These are phyloP conservation scores for Linnaemya tessellans DNA, from an alignment of 2,888 invertebrate species.

Conservation along the genomic window DNA sequence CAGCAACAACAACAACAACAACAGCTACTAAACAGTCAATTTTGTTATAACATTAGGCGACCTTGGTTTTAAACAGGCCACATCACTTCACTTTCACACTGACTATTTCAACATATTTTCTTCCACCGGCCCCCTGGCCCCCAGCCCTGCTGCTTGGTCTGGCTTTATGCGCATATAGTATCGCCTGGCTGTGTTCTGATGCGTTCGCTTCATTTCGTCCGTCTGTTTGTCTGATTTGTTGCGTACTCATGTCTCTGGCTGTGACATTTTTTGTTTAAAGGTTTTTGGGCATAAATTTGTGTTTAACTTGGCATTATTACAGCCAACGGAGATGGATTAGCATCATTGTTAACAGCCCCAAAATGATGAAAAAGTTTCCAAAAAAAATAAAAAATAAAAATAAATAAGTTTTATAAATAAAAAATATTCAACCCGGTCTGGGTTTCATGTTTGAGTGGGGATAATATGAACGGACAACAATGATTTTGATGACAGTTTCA, in stretches of 20 bases:
- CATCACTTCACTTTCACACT: slow-evolving; percentile 71
- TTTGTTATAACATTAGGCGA: slow-evolving; percentile 67
- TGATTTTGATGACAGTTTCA: slow-evolving; percentile 77
- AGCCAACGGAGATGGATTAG: slow-evolving; percentile 81
- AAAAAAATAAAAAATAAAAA: background rate
- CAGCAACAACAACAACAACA: background rate
- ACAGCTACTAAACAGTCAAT: slow-evolving; percentile 57
- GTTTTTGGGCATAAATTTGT: slow-evolving; percentile 72
- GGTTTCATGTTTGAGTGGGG: slow-evolving; percentile 74
- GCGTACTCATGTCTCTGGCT: slow-evolving; percentile 66
- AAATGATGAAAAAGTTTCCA: slow-evolving; percentile 40
- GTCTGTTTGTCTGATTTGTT: slow-evolving; percentile 10
- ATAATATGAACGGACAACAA: slow-evolving; percentile 80
- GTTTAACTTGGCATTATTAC: slow-evolving; percentile 72
- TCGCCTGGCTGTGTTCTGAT: background rate
- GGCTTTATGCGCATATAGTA: background rate
- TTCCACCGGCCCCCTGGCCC: background rate
- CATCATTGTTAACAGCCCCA: slow-evolving; percentile 78
- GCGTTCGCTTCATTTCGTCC: background rate
- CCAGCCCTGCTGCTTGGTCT: background rate
- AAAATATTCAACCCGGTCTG: slow-evolving; percentile 32
- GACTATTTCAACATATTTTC: slow-evolving; percentile 37
- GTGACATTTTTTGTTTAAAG: slow-evolving; percentile 70
- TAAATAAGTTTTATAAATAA: slow-evolving; percentile 7
- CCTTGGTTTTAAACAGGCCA: slow-evolving; percentile 62